These are phyloP conservation scores for Prionailurus bengalensis DNA, from an alignment of 2,113 vertebrate genomes.

Conservation along the genomic window DNA sequence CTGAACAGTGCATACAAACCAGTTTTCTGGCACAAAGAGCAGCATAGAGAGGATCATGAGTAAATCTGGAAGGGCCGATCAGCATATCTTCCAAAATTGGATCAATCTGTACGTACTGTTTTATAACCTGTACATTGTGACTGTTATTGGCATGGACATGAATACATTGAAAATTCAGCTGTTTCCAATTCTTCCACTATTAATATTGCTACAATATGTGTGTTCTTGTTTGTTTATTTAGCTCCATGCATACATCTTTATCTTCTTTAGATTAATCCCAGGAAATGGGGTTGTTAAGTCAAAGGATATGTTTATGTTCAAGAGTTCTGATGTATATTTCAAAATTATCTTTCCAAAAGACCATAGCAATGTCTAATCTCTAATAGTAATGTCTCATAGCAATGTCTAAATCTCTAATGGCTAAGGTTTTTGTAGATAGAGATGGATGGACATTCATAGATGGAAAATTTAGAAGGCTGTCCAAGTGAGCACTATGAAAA, in stretches of 20 bases:
- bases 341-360: neutral
- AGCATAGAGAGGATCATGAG: neutral
- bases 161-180: neutral
- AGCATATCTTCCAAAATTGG: neutral
- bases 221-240: neutral
- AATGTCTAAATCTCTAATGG: neutral
- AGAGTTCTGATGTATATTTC: neutral
- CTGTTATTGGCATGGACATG: neutral
- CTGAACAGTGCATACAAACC: too few species aligned
- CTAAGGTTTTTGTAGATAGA: neutral
- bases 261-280: slow-evolving; percentile 8
- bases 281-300: neutral
- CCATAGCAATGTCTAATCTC: neutral
- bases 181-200: neutral
- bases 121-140: neutral
- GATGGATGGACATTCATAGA: neutral
- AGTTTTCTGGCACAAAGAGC: neutral
- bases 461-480: neutral
- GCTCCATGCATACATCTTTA: neutral
- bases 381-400: too few species aligned
- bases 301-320: neutral
- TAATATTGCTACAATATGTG: neutral
- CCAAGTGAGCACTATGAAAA: neutral
- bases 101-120: neutral
- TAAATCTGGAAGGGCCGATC: neutral